Conservation (phyloP, 2,888 invertebrate genomes). For the Stenoptilia bipunctidactyla region DNA sequence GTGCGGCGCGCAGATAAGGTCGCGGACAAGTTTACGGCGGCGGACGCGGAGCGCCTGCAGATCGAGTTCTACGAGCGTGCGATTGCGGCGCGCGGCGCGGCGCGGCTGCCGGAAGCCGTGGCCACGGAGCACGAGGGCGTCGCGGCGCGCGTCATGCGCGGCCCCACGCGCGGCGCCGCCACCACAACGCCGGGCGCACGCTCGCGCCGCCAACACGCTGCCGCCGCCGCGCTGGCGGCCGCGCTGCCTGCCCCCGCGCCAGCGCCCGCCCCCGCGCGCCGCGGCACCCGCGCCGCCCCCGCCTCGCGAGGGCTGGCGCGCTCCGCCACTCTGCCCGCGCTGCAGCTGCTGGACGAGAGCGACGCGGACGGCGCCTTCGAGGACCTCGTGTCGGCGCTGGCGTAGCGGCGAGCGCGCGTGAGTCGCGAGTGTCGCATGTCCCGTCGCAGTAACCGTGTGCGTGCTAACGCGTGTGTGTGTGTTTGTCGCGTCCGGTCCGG, state of each 20-base stretch:
- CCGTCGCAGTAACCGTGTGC: constrained; percentile 5
- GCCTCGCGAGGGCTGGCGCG: constrained; percentile 72
- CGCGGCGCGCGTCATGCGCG: constrained; percentile 80
- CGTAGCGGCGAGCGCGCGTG: constrained; percentile 28
- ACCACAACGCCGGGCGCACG: constrained; percentile 73
- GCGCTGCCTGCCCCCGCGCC: constrained; percentile 28
- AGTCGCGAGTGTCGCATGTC: neutral
- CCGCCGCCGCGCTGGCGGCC: constrained; percentile 50
- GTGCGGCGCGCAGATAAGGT: constrained; percentile 30
- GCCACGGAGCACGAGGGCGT: constrained; percentile 75
- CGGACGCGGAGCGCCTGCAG: constrained; percentile 54
- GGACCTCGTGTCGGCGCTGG: constrained; percentile 79
- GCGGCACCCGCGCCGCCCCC: constrained; percentile 51
- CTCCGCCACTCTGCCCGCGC: constrained; percentile 82
- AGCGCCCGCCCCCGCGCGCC: constrained; percentile 19
- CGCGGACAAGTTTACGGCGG: constrained; percentile 21
- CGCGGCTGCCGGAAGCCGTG: constrained; percentile 63
- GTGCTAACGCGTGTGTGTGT: constrained; percentile 13
- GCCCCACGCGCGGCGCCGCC: constrained; percentile 80
- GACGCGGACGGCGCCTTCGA: constrained; percentile 92
- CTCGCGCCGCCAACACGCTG: constrained; percentile 53
- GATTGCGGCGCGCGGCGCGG: constrained; percentile 58
- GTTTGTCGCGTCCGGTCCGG: constrained; percentile 16
- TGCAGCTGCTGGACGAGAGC: constrained; percentile 78
- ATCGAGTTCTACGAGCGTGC: constrained; percentile 63